Base-by-base conservation (phyloP, 2,113 vertebrate species). In the Lepisosteus oculatus region DNA sequence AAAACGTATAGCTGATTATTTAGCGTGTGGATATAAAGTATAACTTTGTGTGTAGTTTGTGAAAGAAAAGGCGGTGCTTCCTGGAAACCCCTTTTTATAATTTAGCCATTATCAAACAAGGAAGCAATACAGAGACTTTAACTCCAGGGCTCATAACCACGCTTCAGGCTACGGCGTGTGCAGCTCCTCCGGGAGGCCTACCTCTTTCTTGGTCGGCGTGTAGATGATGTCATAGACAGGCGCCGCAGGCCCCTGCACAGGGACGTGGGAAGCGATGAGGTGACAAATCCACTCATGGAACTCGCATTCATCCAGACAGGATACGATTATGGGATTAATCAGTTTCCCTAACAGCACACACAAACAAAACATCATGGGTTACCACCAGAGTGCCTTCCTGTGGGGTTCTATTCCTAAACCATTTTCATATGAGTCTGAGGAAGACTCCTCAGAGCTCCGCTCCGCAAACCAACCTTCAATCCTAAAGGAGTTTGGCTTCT, bases 401-500 rank as follows among this genome's bases (percentile, higher is more conserved):
- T 6, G 9, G 47, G 9, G 47, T 9, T 1, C 9, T 51, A 9
- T 51, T 51, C 47, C 1, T 6, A 9, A 51, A 51, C 9, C 47
- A 6, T 51, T 51, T 51, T 51, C 9, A 6, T 51, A 6, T 51
- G 5, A 6, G 5, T 59, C 3, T 14, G 5, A 13, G 14, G n/a
- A 59, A 59, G 2, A 5, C 6, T 17, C 51, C 54, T 15, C 9
- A 13, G 7, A 7, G n/a, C 51, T 8, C 41, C 45, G 44, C 45
- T 8, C 54, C 12, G 47, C 44, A n/a, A 55, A 65, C 69, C 14
- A 85, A 99, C 97, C 97, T 95, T 97, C 94, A 2, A 99, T 96
- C 72, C 94, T 85, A 76, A 99, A 98, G 0, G 96, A 95, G 79
- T 92, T 92, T 55, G 86, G 92, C 80, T 91, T 92, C 67, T 96